Base-by-base conservation (phyloP, 2,113 vertebrate species). In the Pongo abelii region DNA sequence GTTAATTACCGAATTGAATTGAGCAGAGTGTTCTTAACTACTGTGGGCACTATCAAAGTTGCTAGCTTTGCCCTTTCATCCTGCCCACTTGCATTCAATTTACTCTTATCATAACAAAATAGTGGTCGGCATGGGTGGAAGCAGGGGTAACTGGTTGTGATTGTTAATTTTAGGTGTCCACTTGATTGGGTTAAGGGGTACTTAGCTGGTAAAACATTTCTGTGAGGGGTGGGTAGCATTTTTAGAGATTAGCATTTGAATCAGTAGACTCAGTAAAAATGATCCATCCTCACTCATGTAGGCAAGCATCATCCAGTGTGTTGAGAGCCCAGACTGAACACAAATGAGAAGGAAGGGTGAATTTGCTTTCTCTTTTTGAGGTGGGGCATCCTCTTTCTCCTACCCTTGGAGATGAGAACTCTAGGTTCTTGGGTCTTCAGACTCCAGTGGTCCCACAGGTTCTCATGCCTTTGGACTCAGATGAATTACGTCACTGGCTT, bases 231-330 rank as follows among this genome's bases (percentile, higher is more conserved):
- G 20, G 10, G 46, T 80, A 23, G 20, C 78, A 55, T 88, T 38
- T 46, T 22, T 48, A 79, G 40, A 78, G 52, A 78, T 52, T 72
- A 55, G 35, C 14, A 30, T 40, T 80, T 13, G 10, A 23, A n/a
- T 72, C 27, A 32, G 16, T 12, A n/a, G 11, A 32, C 7, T 35
- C 32, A 22, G 12, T 84, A 35, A 84, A 72, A n/a, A 43, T 78
- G 18, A n/a, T 17, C 2, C 7, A 27, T 13, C 7, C 0, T 80
- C 25, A 2, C 12, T 23, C 5, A 32, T 67, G 12, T 38, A 43
- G n/a, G n/a, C 32, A 20, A 55, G 30, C 5, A 32, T 48, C 50
- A 32, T 30, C 4, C 32, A 38, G 35, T 59, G 16, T 40, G 5
- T 3, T 23, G 8, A 55, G 22, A 8, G 12, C 4, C 57, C 20